These are phyloP conservation scores for Bagarius yarrelli DNA, from an alignment of 2,113 vertebrate genomes.

Conservation along the genomic window DNA sequence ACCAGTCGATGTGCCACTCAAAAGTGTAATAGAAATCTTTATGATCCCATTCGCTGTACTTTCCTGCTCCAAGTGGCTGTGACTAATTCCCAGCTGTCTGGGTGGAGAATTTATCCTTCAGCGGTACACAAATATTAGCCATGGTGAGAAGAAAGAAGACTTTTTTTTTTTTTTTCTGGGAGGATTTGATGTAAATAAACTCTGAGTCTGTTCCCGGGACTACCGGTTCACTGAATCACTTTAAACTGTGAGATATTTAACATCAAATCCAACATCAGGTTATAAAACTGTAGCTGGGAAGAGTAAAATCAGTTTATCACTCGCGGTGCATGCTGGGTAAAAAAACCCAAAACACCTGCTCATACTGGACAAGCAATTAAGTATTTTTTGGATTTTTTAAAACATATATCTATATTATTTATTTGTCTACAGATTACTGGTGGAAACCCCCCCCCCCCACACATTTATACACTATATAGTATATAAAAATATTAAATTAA, in stretches of 20 bases:
- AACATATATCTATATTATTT: too few relatives aligned
- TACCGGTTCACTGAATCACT: not conserved
- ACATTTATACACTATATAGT: too few relatives aligned
- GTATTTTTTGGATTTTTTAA: too few relatives aligned
- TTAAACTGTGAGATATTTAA: not conserved
- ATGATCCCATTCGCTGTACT: not conserved
- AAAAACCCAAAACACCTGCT: too few relatives aligned
- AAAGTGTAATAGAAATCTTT: not conserved
- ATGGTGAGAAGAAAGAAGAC: not conserved
- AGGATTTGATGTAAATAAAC: conserved; percentile 5
- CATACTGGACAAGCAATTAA: too few relatives aligned
- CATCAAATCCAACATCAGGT: not conserved
- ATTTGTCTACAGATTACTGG: too few relatives aligned
- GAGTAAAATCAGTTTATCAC: not conserved
- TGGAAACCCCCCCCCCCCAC: too few relatives aligned
- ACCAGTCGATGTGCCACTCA: not conserved
- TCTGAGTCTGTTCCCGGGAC: conserved; percentile 3
- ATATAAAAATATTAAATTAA: too few relatives aligned
- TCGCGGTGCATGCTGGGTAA: too few relatives aligned
- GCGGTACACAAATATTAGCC: not conserved
- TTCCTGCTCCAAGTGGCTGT: not conserved
- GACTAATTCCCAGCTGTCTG: conserved; percentile 20
- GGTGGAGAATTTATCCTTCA: not conserved
- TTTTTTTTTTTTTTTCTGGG: not conserved
- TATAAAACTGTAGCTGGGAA: not conserved